Evolutionary conservation across 2,113 vertebrate genomes (phyloP), one percentile per base, ranked within the genome.

Genomic region (Vicugna pacos): DNA sequence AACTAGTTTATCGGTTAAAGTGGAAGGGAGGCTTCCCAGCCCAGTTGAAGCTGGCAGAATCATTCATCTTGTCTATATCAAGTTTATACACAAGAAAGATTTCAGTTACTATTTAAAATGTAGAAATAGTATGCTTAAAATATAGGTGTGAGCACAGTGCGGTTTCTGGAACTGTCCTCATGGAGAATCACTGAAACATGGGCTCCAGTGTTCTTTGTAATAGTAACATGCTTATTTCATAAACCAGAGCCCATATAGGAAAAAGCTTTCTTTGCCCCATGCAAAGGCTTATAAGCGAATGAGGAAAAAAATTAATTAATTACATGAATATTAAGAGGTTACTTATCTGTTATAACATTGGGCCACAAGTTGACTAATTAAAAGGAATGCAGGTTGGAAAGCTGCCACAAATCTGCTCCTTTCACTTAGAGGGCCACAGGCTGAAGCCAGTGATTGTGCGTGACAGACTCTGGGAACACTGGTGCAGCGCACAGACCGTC

Each of bases 291-390:
- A 97, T 98, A 98, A 98, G 98, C 97, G 98, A 98, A 98, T 97
- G 97, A 97, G 97, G 96, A 67, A 97, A 98, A 98, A 97, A 98
- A 98, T 98, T 98, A 98, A 98, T 99, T 98, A 99, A 99, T 98
- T 98, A 98, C 98, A 97, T 98, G 98, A 99, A 99, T 99, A 99
- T 99, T 99, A 99, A 98, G 98, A 98, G 98, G 97, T 99, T 99
- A 98, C 98, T 98, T 98, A 98, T 98, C 98, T 98, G 97, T 99
- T 98, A 98, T 98, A 98, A 98, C 98, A 97, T 98, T 98, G 93
- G 99, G 98, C 99, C 98, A 98, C 99, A 98, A 99, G 98, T 98
- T 98, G 98, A 98, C 98, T 98, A 99, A 99, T 98, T 98, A 99
- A 98, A 98, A 98, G 98, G 98, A 98, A 98, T 98, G 97, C 93